These are phyloP conservation scores for Butorides virescens DNA, from an alignment of 2,113 vertebrate species.

Conservation along the genomic window DNA sequence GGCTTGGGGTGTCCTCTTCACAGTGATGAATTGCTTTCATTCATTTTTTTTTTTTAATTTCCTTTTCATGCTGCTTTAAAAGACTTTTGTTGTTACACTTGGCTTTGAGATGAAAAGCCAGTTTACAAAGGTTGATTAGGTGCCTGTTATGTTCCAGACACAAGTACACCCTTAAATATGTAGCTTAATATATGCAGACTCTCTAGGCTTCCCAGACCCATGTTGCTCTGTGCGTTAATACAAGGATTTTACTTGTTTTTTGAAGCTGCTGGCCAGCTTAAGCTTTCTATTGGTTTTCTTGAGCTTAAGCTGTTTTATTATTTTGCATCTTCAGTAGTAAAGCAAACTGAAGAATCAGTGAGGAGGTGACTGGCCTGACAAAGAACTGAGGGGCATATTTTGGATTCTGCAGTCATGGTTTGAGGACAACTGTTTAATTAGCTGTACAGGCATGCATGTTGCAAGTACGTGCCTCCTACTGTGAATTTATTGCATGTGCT, in stretches of 20 bases:
- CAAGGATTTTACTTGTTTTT: slow-evolving; percentile 14
- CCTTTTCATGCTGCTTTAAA: slow-evolving; percentile 24
- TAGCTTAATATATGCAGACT: slow-evolving; percentile 16
- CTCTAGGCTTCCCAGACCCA: neutral
- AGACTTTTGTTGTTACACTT: slow-evolving; percentile 33
- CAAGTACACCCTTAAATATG: slow-evolving; percentile 14
- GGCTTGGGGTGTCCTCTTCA: slow-evolving; percentile 1
- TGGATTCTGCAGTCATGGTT: neutral
- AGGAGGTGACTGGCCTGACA: neutral
- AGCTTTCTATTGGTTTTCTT: slow-evolving; percentile 6
- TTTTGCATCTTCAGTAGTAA: neutral
- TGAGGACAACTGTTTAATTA: slow-evolving; percentile 36
- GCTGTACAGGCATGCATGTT: neutral
- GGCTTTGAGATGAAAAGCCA: slow-evolving; percentile 43
- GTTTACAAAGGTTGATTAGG: slow-evolving; percentile 45
- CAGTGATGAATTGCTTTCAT: neutral
- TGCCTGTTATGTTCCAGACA: slow-evolving; percentile 39
- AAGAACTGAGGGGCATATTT: neutral
- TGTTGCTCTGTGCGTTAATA: neutral
- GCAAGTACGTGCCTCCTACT: slow-evolving; percentile 29
- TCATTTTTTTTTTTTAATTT: neutral
- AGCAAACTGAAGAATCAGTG: neutral
- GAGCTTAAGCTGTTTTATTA: neutral
- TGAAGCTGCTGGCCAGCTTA: neutral
- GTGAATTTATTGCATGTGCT: slow-evolving; percentile 41